A percentile compares a stretch with the other conserved stretches of the same genome.
Conservation (phyloP, 2,797 vertebrate species). For the Rhynchotus rufescens region DNA sequence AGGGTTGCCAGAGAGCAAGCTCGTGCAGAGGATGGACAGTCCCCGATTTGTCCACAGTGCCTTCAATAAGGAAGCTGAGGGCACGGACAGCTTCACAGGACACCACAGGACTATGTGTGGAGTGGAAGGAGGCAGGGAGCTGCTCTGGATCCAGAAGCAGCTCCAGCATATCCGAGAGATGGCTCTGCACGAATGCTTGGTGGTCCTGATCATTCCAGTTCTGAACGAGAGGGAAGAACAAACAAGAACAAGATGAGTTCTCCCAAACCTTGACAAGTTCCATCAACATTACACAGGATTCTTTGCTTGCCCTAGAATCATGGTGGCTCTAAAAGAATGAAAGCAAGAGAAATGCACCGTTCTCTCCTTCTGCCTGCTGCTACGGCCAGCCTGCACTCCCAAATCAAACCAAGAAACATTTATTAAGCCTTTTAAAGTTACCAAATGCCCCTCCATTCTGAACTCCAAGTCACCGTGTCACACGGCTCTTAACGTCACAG, state of each 20-base stretch:
- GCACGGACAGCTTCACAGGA: conserved; percentile 85
- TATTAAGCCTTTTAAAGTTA: neutral
- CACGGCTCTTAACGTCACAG: neutral
- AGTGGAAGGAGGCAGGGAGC: conserved; percentile 82
- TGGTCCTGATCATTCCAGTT: conserved; percentile 96
- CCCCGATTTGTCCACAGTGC: conserved; percentile 75
- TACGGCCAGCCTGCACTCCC: neutral
- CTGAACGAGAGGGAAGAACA: conserved; percentile 73
- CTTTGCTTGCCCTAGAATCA: neutral
- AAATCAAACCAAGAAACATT: neutral
- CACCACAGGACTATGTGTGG: conserved; percentile 80
- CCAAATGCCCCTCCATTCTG: neutral
- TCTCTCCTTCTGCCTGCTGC: neutral
- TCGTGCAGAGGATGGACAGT: conserved; percentile 84
- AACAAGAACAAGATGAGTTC: neutral
- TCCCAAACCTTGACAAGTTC: neutral
- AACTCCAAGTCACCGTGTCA: neutral
- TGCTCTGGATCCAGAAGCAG: conserved; percentile 91
- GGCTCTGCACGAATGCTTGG: conserved; percentile 87
- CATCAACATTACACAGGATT: accelerated
- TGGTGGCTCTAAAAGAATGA: neutral
- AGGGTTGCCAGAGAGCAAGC: conserved; percentile 85
- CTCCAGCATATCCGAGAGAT: conserved; percentile 89
- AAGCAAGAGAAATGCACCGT: accelerated
- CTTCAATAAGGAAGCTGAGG: conserved; percentile 91